A percentile compares a stretch with the other conserved stretches of the same genome.
Evolutionary conservation across 2,797 vertebrate species (phyloP).

Genomic region (Micromesistius poutassou): DNA sequence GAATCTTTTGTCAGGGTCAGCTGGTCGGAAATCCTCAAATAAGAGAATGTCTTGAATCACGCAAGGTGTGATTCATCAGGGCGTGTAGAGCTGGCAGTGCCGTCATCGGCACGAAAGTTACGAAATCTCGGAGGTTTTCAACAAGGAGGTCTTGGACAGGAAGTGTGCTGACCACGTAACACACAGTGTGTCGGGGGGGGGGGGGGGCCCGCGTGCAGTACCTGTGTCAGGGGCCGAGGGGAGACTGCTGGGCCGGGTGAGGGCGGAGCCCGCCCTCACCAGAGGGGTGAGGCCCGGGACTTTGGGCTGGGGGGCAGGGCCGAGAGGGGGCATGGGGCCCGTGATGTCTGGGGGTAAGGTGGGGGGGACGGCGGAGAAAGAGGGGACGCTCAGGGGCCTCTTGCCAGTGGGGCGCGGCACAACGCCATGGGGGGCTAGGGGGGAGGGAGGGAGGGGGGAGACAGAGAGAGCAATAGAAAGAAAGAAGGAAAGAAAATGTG

Average conservation of each 20-base stretch:
- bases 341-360: constrained; percentile 13
- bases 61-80: no score
- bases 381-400: constrained; percentile 46
- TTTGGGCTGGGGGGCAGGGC: constrained; percentile 39
- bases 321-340: constrained; percentile 12
- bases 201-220: not conserved
- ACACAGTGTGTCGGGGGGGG: no score
- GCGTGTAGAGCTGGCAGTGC: no score
- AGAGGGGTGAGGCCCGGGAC: constrained; percentile 23
- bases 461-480: not conserved
- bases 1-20: no score
- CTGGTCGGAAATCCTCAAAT: no score
- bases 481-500: not conserved
- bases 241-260: constrained; percentile 70
- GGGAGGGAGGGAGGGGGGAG: constrained; percentile 8
- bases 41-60: no score
- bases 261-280: constrained; percentile 45
- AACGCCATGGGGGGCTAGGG: constrained; percentile 25
- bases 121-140: no score
- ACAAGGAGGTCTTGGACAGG: no score
- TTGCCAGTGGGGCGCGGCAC: constrained; percentile 41
- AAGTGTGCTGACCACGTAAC: no score
- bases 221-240: constrained; percentile 73
- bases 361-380: constrained; percentile 33
- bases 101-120: no score